These are phyloP conservation scores for Nemotelus nigrinus DNA, from an alignment of 2,888 invertebrate species.

Conservation along the genomic window DNA sequence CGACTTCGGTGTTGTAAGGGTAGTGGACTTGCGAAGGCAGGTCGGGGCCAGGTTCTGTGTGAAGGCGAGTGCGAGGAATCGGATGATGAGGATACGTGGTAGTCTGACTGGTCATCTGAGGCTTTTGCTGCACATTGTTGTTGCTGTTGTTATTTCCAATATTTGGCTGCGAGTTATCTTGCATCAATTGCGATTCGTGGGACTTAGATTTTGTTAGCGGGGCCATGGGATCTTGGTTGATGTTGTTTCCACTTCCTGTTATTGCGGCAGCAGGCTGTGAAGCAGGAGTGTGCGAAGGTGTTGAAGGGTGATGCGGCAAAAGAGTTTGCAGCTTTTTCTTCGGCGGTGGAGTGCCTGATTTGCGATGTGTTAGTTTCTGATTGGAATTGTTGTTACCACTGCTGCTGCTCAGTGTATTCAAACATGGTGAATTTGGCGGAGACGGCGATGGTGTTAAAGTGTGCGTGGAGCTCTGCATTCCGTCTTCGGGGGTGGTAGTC, in stretches of 20 bases:
- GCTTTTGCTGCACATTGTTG: constrained; percentile 35
- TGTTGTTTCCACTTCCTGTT: constrained; percentile 48
- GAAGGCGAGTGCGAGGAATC: constrained; percentile 59
- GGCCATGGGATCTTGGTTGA: constrained; percentile 62
- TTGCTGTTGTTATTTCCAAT: constrained; percentile 18
- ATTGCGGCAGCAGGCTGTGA: constrained; percentile 56
- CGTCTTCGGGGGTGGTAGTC: constrained; percentile 53
- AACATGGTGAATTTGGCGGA: constrained; percentile 62
- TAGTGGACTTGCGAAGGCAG: constrained; percentile 42
- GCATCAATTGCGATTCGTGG: constrained; percentile 87
- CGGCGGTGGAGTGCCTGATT: constrained; percentile 75
- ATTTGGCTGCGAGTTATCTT: constrained; percentile 63
- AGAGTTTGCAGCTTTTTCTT: constrained; percentile 77
- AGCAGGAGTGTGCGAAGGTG: constrained; percentile 56
- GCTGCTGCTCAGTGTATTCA: constrained; percentile 51
- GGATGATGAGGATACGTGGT: constrained; percentile 50
- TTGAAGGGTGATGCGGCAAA: constrained; percentile 61
- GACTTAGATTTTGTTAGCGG: constrained; percentile 87
- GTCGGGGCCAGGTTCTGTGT: constrained; percentile 63
- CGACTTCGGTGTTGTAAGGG: constrained; percentile 58
- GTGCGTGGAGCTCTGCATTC: constrained; percentile 54
- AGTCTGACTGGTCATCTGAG: neutral
- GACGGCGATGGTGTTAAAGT: constrained; percentile 63
- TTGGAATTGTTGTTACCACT: constrained; percentile 53
- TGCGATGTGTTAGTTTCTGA: constrained; percentile 60